Base-by-base conservation (phyloP, 53 echinoderm and acorn worm species). In the Hippasteria phrygiana region DNA sequence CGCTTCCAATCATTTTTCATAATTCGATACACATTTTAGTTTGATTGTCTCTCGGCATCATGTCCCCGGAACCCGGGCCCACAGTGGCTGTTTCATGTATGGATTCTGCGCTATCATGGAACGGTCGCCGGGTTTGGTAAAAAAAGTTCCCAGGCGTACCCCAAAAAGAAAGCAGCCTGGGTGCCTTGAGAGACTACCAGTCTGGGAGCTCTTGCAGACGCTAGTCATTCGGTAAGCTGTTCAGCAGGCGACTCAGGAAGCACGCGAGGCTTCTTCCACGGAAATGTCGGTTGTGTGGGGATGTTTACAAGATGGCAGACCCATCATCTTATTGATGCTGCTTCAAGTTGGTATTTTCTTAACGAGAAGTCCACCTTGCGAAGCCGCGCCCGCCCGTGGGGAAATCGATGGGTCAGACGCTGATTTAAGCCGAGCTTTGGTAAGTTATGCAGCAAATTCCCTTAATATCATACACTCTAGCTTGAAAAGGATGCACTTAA, bases 21-120 rank as follows among this genome's bases (percentile, higher is more conserved):
- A 85, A 85, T 85, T 85, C 71, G 71, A 85, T 70, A 70, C 85
- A 85, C 85, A 85, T 85, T 85, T 85, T 20, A 85, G 46, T 64
- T 34, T 71, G 51, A 85, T 85, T 85, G 69, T 85, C 36, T 70
- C 85, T 37, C 82, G 66, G 82, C 85, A 43, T 43, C 85, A 64
- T 85, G 71, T 37, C 85, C 67, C 85, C 18, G 71, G 28, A 35
- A 51, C 46, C 43, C 16, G 1, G 62, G 13, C 48, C 14, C 42
- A 39, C 83, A 37, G 51, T 71, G 71, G 70, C 69, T 36, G 71
- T 71, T 85, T 18, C 47, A 28, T 66, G 16, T 26, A 43, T 10
- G 12, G 18, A 17, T 43, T 32, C 43, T 22, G n/a, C 26, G 32
- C 29, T 16, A 43, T 31, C 85, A 70, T 12, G 35, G 17, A 69